Conservation (phyloP, 2,113 vertebrate genomes). For the Peromyscus leucopus region DNA sequence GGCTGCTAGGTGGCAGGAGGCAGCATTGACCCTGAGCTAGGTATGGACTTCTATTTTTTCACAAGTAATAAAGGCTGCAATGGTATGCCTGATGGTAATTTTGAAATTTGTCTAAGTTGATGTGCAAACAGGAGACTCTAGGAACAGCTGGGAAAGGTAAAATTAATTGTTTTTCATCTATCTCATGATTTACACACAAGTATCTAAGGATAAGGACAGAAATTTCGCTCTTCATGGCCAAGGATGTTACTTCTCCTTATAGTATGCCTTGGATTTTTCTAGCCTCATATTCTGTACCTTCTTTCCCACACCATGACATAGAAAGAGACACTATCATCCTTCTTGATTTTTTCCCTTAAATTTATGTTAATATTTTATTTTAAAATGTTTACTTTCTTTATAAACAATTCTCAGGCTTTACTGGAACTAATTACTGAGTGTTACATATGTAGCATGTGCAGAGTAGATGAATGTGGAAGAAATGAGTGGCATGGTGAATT, state of each 20-base stretch:
- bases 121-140: not conserved
- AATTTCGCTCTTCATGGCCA: not conserved
- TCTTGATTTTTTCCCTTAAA: constrained; percentile 3
- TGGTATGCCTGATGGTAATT: not conserved
- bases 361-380: constrained; percentile 1
- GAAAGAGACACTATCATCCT: not conserved
- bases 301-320: not conserved
- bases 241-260: not conserved
- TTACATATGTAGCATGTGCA: not conserved
- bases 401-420: not conserved
- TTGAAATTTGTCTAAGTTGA: not conserved
- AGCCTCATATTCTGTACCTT: not conserved
- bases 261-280: not conserved
- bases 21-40: not conserved
- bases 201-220: too few species aligned
- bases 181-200: not conserved
- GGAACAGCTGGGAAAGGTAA: not conserved
- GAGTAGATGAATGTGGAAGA: not conserved
- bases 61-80: not conserved
- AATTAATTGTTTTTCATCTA: not conserved
- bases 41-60: not conserved
- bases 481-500: not conserved
- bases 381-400: constrained; percentile 9
- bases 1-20: not conserved
- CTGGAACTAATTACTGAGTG: not conserved